Evolutionary conservation across 1,140 invertebrate genomes (phyloP), one percentile per base, ranked within the genome.

Genomic region (Leptinotarsa undecemlineata): DNA sequence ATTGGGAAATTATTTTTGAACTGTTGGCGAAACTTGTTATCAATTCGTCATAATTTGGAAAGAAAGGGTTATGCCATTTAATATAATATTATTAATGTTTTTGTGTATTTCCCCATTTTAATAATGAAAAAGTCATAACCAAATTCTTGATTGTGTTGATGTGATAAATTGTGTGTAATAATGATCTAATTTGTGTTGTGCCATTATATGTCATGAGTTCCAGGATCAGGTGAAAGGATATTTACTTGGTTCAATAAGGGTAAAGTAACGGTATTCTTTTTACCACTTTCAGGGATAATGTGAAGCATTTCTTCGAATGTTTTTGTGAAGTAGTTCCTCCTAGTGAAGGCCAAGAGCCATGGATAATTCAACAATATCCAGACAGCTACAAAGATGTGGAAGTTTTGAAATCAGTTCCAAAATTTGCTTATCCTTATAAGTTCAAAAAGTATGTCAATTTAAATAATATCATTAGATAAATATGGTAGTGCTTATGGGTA

Each of bases 391-490:
- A 88, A 80, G 91, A 95, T 86, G 88, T 91, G 83, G 92, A 94
- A 81, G 89, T 94, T 77, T 85, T 95, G 33, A 93, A 92, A 85
- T 91, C 91, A 81, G 90, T 95, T 79, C 92, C 94, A 62, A 91
- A 94, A 87, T 95, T 96, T 88, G 91, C 93, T 79, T 95, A 93
- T 86, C 94, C 94, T 48, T 95, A 93, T 86, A 89, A 91, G 84
- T 89, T 94, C 83, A 90, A 92, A 85, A 93, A 92, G 93, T 94
- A 88, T 88, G 88, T 82, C 79, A 63, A 63, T 23, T 66, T 33
- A 67, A 76, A 68, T 74, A 78, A 11, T 42, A 42, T 42, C 33
- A 33, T 33, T 42, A 11, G 33, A 42, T 42, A 11, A 42, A 42
- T 42, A 42, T 11, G 33, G 33, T 42, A 42, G 33, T 42, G 33